phyloP scores from a whole-genome alignment of 2,888 invertebrate species.

The Notodonta dromedarius region DNA sequence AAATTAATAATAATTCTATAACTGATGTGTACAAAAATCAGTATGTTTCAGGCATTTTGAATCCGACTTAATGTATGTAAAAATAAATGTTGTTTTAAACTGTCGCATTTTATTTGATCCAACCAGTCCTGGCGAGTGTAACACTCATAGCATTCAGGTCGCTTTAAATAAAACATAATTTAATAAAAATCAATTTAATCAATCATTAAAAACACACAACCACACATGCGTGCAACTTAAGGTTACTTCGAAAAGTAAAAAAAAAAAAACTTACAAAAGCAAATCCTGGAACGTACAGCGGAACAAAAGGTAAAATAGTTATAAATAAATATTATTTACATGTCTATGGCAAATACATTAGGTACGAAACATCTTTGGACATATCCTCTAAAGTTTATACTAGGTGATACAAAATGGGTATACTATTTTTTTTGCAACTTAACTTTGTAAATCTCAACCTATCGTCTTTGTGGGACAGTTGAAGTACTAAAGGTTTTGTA shows the following conservation, averaged over 20 bases:
- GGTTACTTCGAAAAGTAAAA: slow-evolving; percentile 43
- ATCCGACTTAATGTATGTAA: slow-evolving; percentile 85
- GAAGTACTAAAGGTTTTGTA: too few species aligned
- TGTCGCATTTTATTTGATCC: slow-evolving; percentile 68
- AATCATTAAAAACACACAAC: slow-evolving; percentile 49
- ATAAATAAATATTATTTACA: slow-evolving; percentile 69
- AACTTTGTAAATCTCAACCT: too few species aligned
- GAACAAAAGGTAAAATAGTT: slow-evolving; percentile 34
- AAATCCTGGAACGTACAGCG: slow-evolving; percentile 16
- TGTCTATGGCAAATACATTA: slow-evolving; percentile 61
- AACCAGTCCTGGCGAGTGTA: background rate
- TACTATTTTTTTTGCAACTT: too few species aligned
- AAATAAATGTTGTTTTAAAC: slow-evolving; percentile 85
- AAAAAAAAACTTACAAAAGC: slow-evolving; percentile 21
- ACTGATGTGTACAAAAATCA: slow-evolving; percentile 83
- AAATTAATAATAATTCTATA: slow-evolving; percentile 72
- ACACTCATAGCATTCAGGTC: background rate
- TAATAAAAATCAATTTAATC: slow-evolving; percentile 52
- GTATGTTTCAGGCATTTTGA: slow-evolving; percentile 84
- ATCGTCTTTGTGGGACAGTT: too few species aligned
- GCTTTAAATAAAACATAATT: slow-evolving; percentile 19
- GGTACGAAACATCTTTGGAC: slow-evolving; percentile 71
- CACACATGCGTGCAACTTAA: slow-evolving; percentile 46
- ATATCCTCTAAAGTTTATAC: slow-evolving; percentile 44
- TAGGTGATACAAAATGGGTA: too few species aligned